Evolutionary conservation across 2,113 vertebrate genomes (phyloP), one percentile per base, ranked within the genome.

Genomic region (Lophotis ruficrista): DNA sequence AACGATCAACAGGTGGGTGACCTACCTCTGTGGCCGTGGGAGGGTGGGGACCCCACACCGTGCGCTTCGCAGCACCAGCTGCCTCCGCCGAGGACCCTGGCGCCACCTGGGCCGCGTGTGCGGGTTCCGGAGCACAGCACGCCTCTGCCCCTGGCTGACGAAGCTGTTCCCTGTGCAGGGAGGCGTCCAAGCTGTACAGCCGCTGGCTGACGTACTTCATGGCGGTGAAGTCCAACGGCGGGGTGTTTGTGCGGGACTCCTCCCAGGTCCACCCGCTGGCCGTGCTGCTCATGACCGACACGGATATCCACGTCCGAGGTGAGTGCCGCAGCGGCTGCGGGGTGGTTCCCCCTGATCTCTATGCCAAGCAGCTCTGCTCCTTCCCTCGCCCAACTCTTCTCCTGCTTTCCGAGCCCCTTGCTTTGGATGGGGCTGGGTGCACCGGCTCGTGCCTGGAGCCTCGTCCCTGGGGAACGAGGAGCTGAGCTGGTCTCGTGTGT

Each of bases 121-220:
- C 38, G 9, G 0, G 33, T 9, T 4, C 56, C 30, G 1, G 21
- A 14, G 38, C 1, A 4, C 9, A 2, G 0, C 28, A 0, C 2
- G 1, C 22, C 58, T 28, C 20, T 1, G 14, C 47, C 58, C 0
- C 2, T 2, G 23, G 23, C 14, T 82, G 92, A 95, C 30, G 0
- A 28, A 10, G 66, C 30, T 64, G 41, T 8, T 60, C 7, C 57
- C 58, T 33, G 31, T 4, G 15, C 89, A 99, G 99, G 96, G 98
- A 98, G 65, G 98, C 98, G 1, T 97, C 98, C 4, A 93, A 98
- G 31, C 97, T 99, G 9, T 98, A 98, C 56, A 99, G 99, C 97
- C 99, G 99, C 48, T 99, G 99, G 99, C 97, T 99, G 77, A 99
- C 99, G 0, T 99, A 99, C 88, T 99, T 99, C 98, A 98, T 98